A percentile compares a stretch with the other conserved stretches of the same genome.
Conservation (phyloP, 2,113 vertebrate genomes). For the Prolemur simus region DNA sequence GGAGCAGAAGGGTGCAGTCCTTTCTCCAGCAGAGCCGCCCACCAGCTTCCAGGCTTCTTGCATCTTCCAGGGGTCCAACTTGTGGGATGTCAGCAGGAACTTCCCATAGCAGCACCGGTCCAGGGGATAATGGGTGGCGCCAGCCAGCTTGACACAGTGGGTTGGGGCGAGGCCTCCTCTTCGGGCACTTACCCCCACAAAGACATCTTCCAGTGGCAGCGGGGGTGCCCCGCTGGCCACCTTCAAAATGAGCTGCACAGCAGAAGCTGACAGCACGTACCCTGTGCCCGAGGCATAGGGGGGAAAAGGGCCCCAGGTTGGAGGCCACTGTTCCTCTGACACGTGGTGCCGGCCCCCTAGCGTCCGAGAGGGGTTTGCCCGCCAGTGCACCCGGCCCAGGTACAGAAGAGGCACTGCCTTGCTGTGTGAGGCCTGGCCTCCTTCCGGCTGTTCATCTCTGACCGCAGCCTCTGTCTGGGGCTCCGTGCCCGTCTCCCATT, state of each 20-base stretch:
- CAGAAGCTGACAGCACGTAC: conserved; percentile 88
- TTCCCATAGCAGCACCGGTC: conserved; percentile 89
- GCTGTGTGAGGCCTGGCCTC: background rate
- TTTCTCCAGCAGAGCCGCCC: background rate
- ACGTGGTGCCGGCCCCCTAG: conserved; percentile 85
- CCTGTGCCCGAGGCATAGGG: conserved; percentile 93
- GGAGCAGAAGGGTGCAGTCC: conserved; percentile 82
- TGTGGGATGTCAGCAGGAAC: conserved; percentile 89
- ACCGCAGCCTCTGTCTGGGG: background rate
- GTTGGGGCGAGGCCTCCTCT: conserved; percentile 86
- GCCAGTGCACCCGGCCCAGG: conserved; percentile 89
- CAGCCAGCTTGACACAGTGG: conserved; percentile 88
- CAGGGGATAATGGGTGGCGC: conserved; percentile 84
- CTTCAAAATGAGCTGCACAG: conserved; percentile 85
- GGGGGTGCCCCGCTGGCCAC: conserved; percentile 80
- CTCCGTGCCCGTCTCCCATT: background rate
- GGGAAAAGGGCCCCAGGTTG: conserved; percentile 82
- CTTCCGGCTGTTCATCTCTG: too few species aligned
- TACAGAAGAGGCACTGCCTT: conserved; percentile 79
- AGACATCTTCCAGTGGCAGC: conserved; percentile 90
- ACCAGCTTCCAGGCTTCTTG: conserved; percentile 83
- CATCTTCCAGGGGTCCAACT: conserved; percentile 84
- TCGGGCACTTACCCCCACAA: conserved; percentile 89
- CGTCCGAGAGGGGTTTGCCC: conserved; percentile 83
- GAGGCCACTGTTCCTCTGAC: conserved; percentile 81